Percentiles rank a stretch among this genome's conserved stretches.
These are phyloP conservation scores for Drosophila sp. DNA, from an alignment of 1,140 invertebrate genomes.

Conservation along the genomic window DNA sequence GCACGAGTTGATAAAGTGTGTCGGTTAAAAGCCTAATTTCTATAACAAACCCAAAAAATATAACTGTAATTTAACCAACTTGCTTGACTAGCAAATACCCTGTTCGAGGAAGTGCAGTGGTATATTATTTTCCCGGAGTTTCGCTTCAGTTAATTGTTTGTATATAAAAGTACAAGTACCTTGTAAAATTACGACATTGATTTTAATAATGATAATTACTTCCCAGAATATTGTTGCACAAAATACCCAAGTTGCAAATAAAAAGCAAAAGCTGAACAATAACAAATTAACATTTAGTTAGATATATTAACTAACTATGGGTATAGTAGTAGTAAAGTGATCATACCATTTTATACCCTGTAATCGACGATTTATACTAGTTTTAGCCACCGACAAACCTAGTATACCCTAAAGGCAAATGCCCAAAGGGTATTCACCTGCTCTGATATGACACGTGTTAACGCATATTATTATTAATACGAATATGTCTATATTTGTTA, in stretches of 20 bases:
- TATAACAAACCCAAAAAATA: constrained; percentile 2
- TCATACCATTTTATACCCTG: neutral
- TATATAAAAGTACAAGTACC: no score
- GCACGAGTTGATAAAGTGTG: constrained; percentile 35
- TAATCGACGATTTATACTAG: neutral
- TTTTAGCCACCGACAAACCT: neutral
- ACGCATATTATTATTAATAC: neutral
- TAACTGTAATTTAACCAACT: neutral
- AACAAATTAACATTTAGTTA: neutral
- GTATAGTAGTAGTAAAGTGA: neutral
- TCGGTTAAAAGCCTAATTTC: constrained; percentile 14
- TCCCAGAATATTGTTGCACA: neutral
- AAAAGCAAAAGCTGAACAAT: no score
- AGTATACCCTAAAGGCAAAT: neutral
- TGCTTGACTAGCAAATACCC: constrained; percentile 18
- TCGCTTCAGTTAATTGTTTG: neutral
- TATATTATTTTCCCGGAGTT: neutral
- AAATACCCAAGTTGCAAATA: neutral
- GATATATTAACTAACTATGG: neutral
- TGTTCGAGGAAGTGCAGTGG: neutral
- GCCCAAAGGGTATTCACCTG: neutral
- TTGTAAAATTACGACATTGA: neutral
- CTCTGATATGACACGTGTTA: no score
- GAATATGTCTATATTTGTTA: constrained; percentile 4
- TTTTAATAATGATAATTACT: constrained; percentile 3